Evolutionary conservation across 2,888 invertebrate species (phyloP).

Genomic region (Leucophenga maculata): DNA sequence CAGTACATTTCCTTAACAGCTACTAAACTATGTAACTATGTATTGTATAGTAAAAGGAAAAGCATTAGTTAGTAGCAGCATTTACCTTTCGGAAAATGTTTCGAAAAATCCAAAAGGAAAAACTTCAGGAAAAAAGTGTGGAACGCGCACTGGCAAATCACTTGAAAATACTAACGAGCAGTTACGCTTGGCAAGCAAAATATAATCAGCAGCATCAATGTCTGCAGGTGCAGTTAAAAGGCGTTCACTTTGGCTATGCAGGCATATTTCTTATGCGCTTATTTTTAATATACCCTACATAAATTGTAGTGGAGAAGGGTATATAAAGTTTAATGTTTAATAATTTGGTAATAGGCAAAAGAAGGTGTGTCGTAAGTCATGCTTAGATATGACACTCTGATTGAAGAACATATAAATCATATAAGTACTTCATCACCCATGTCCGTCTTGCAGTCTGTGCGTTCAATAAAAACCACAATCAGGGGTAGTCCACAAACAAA

Average conservation of each 20-base stretch:
- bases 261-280: background rate
- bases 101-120: background rate
- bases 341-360: no score
- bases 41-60: background rate
- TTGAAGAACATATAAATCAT: no score
- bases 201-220: constrained; percentile 61
- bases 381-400: no score
- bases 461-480: no score
- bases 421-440: no score
- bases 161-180: constrained; percentile 66
- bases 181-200: constrained; percentile 66
- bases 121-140: background rate
- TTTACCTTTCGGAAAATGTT: constrained; percentile 8
- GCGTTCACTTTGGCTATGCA: constrained; percentile 58
- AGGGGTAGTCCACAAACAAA: no score
- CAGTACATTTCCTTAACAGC: constrained; percentile 60
- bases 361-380: no score
- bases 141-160: constrained; percentile 52
- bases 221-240: constrained; percentile 66
- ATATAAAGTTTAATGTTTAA: background rate
- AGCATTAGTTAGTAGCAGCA: constrained; percentile 5
- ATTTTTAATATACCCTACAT: constrained; percentile 34
- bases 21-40: background rate
- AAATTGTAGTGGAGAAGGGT: no score
- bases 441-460: no score